Evolutionary conservation across 2,888 invertebrate species (phyloP).

Genomic region (Tinea pellionella): DNA sequence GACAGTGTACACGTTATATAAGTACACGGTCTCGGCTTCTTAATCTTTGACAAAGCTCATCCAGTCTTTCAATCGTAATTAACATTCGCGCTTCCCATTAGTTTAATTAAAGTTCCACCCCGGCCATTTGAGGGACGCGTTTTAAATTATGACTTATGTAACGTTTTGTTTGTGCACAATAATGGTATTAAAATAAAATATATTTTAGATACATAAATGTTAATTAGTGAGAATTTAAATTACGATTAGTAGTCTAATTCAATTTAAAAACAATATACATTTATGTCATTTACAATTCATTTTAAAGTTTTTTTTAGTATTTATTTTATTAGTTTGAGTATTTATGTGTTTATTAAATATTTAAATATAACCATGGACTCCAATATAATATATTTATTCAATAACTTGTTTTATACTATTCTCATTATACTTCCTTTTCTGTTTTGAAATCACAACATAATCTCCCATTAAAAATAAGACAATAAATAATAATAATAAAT

Average conservation of each 20-base stretch:
- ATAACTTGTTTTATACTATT: too few species aligned
- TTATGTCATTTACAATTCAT: background rate
- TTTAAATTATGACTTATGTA: conserved; percentile 17
- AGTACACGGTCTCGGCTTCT: background rate
- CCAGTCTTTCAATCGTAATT: conserved; percentile 76
- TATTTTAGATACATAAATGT: background rate
- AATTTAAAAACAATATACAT: background rate
- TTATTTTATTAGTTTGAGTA: too few species aligned
- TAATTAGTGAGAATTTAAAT: background rate
- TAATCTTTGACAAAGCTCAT: conserved; percentile 9
- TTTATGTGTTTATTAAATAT: too few species aligned
- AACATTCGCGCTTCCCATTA: conserved; percentile 81
- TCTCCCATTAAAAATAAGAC: too few species aligned
- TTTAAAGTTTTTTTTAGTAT: too few species aligned
- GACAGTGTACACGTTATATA: too few species aligned
- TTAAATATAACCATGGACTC: too few species aligned
- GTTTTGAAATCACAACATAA: too few species aligned
- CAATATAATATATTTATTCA: too few species aligned
- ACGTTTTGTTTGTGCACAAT: background rate
- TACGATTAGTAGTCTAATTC: background rate
- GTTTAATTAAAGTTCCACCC: conserved; percentile 80
- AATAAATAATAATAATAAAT: too few species aligned
- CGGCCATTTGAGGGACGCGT: conserved; percentile 7
- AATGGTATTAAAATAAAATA: background rate
- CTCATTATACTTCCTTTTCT: too few species aligned